These are phyloP conservation scores for Drosophila multiciliata DNA, from an alignment of 2,888 invertebrate species.

Conservation along the genomic window DNA sequence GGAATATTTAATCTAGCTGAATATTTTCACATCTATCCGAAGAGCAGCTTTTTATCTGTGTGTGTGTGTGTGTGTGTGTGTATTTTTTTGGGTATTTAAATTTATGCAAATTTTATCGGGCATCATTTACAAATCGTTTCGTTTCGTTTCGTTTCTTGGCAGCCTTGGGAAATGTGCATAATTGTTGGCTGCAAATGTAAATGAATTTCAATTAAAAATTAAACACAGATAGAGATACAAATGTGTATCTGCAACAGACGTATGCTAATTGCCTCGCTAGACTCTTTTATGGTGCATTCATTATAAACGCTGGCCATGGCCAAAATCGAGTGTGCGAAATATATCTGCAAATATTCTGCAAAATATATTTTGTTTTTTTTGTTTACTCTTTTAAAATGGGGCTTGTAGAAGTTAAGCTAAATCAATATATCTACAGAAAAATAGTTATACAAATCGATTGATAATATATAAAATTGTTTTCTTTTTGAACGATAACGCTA, in stretches of 20 bases:
- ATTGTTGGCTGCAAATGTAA: slow-evolving; percentile 74
- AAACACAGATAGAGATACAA: slow-evolving; percentile 33
- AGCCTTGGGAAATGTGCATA: slow-evolving; percentile 75
- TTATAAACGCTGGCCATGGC: slow-evolving; percentile 15
- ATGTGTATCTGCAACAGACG: slow-evolving; percentile 43
- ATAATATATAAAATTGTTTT: no score
- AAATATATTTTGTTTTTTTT: neutral
- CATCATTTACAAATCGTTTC: slow-evolving; percentile 77
- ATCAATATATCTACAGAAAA: no score
- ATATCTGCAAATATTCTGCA: neutral
- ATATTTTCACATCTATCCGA: neutral
- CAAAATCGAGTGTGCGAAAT: slow-evolving; percentile 1
- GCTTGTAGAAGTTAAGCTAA: neutral
- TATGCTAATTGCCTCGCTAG: slow-evolving; percentile 64
- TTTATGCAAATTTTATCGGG: slow-evolving; percentile 77
- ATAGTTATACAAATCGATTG: neutral
- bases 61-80: slow-evolving; percentile 5
- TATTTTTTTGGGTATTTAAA: slow-evolving; percentile 53
- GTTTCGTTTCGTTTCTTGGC: neutral
- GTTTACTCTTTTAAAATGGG: neutral
- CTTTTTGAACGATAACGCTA: no score
- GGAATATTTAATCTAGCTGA: neutral
- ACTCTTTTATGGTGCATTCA: slow-evolving; percentile 12
- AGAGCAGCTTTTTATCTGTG: slow-evolving; percentile 11
- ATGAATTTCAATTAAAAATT: slow-evolving; percentile 79